Base-by-base conservation (phyloP, 2,113 vertebrate genomes). In the Dryoscopus gambensis region DNA sequence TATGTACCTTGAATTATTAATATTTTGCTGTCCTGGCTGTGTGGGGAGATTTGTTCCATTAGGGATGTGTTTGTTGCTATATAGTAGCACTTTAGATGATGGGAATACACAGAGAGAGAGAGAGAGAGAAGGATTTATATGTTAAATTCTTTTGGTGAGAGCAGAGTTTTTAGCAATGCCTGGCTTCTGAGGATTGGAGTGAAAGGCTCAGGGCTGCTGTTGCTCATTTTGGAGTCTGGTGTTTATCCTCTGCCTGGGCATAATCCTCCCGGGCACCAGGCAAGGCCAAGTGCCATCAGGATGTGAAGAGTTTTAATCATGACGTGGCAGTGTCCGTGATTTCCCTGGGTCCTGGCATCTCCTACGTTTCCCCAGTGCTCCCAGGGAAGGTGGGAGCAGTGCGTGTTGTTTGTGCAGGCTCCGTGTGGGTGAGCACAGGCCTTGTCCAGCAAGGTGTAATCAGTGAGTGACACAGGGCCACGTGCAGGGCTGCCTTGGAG, bases 11-110 rank as follows among this genome's bases (percentile, higher is more conserved):
- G 94, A 97, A 96, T 97, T 97, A 97, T 98, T 97, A 96, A 97
- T 97, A 93, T 62, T 96, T 90, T 95, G 92, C 96, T 97, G 95
- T 92, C 97, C 97, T 96, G 96, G 96, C 97, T 88, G 90, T 47
- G 92, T 74, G 95, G 88, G 90, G 92, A 97, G 90, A 52, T 95
- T 96, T 96, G 87, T 82, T 68, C 97, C 82, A 27, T 96, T 91
- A 85, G 80, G 86, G 90, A 92, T 95, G 86, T 93, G 77, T 84
- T 96, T 95, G 95, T 90, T 74, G 8, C 87, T 94, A 1, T 84
- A n/a, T 2, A 22, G 87, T 13, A 94, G 47, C 42, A 21, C 84
- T 95, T 92, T 35, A 42, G 31, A 55, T 68, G 82, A 64, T 37
- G 35, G 14, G 21, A 40, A 6, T 40, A 8, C 42, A 18, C 2